Percentiles rank a stretch among this genome's conserved stretches.
These are phyloP conservation scores for Drosophila yakuba DNA, from an alignment of 1,140 invertebrate species.

Conservation along the genomic window DNA sequence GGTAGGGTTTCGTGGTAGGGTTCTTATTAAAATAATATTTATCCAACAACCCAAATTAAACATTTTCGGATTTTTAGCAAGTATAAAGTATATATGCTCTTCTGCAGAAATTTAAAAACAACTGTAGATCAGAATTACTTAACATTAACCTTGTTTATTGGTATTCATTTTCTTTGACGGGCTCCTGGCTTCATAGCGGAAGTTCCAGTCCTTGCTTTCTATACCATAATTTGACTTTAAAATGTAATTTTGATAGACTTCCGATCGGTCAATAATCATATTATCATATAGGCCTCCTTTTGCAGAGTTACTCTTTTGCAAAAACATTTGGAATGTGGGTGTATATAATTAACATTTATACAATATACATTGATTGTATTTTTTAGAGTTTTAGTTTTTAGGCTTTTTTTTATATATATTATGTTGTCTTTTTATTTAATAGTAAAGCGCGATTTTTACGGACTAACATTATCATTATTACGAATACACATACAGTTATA, in stretches of 20 bases:
- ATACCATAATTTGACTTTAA: constrained; percentile 63
- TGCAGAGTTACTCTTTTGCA: constrained; percentile 45
- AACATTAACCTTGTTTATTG: constrained; percentile 35
- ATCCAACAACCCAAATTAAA: no score
- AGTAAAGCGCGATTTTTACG: constrained; percentile 74
- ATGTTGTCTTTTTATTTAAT: constrained; percentile 67
- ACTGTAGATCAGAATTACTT: constrained; percentile 10
- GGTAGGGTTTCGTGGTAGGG: no score
- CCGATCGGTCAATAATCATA: constrained; percentile 48
- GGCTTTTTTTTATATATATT: constrained; percentile 31
- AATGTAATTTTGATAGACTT: constrained; percentile 71
- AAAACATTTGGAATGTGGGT: constrained; percentile 77
- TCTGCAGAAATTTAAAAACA: background rate
- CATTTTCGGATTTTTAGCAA: background rate
- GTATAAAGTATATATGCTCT: background rate
- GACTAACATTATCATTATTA: constrained; percentile 66
- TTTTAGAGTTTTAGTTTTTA: constrained; percentile 36
- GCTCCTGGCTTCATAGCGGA: constrained; percentile 47
- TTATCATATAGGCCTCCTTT: constrained; percentile 44
- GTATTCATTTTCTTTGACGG: constrained; percentile 43
- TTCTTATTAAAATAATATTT: no score
- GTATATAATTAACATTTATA: constrained; percentile 77
- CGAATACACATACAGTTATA: constrained; percentile 70
- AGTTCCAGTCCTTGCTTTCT: constrained; percentile 22
- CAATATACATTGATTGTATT: constrained; percentile 72